These are phyloP conservation scores for Antheraea pernyi DNA, from an alignment of 1,140 invertebrate species.

Conservation along the genomic window DNA sequence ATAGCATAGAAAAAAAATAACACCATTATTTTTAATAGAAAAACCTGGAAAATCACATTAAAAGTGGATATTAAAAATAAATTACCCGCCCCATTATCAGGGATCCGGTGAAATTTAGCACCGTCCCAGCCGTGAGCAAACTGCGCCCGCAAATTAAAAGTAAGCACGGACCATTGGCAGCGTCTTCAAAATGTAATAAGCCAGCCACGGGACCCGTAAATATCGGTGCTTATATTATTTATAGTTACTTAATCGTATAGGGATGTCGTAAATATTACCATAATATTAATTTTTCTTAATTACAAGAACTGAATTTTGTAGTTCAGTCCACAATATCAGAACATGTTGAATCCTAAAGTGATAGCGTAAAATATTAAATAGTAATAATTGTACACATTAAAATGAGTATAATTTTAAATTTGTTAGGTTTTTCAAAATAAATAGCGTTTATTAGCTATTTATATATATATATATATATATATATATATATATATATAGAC, in stretches of 20 bases:
- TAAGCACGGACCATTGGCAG: slow-evolving; percentile 37
- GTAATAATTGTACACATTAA: too few species aligned
- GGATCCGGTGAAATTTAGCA: slow-evolving; percentile 29
- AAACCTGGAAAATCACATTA: slow-evolving; percentile 8
- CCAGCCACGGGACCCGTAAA: slow-evolving; percentile 34
- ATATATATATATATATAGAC: too few species aligned
- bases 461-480: too few species aligned
- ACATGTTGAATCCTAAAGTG: too few species aligned
- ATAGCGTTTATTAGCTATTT: too few species aligned
- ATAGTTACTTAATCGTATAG: neutral
- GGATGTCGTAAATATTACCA: neutral
- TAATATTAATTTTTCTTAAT: neutral
- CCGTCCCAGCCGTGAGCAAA: slow-evolving; percentile 34
- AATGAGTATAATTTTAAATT: too few species aligned
- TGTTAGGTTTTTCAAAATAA: too few species aligned
- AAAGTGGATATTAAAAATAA: slow-evolving; percentile 19
- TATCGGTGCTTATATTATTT: slow-evolving; percentile 37
- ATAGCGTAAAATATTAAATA: too few species aligned
- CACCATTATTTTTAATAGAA: neutral
- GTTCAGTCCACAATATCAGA: too few species aligned
- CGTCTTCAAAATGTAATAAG: slow-evolving; percentile 29
- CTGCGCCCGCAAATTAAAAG: slow-evolving; percentile 57
- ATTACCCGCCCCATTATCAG: slow-evolving; percentile 14
- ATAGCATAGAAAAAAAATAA: neutral
- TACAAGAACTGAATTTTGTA: neutral